These are phyloP conservation scores for Parambassis ranga DNA, from an alignment of 2,797 vertebrate species.

Conservation along the genomic window DNA sequence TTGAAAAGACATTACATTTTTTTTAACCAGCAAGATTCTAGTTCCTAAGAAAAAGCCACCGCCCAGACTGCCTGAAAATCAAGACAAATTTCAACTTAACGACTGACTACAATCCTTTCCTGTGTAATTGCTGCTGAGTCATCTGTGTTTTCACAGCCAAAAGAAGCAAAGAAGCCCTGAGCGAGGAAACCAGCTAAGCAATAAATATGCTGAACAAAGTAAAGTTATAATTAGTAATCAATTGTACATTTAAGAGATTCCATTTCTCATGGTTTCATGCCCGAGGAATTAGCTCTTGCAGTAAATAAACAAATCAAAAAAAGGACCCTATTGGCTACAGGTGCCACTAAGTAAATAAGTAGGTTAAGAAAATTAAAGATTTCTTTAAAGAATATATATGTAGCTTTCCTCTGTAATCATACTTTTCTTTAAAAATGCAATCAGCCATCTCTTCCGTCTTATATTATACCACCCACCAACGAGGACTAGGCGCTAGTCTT, in stretches of 20 bases:
- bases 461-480: constrained; percentile 6
- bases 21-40: background rate
- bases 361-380: no score
- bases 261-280: constrained; percentile 24
- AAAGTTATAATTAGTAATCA: constrained; percentile 62
- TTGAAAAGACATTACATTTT: background rate
- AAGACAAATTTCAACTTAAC: constrained; percentile 33
- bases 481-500: constrained; percentile 47
- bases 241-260: constrained; percentile 55
- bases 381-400: background rate
- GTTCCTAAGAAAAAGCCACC: background rate
- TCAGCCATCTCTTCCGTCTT: background rate
- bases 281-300: constrained; percentile 22
- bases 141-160: constrained; percentile 30
- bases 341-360: constrained; percentile 18
- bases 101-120: constrained; percentile 15
- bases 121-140: constrained; percentile 33
- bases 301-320: constrained; percentile 44
- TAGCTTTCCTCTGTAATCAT: background rate
- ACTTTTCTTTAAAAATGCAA: constrained; percentile 1
- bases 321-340: no score
- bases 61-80: constrained; percentile 2
- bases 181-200: constrained; percentile 48
- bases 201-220: constrained; percentile 68
- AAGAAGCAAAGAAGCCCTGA: background rate